Percentiles rank a stretch among this genome's conserved stretches.
Evolutionary conservation across 2,888 invertebrate species (phyloP).

Genomic region (Athrips mouffetella): DNA sequence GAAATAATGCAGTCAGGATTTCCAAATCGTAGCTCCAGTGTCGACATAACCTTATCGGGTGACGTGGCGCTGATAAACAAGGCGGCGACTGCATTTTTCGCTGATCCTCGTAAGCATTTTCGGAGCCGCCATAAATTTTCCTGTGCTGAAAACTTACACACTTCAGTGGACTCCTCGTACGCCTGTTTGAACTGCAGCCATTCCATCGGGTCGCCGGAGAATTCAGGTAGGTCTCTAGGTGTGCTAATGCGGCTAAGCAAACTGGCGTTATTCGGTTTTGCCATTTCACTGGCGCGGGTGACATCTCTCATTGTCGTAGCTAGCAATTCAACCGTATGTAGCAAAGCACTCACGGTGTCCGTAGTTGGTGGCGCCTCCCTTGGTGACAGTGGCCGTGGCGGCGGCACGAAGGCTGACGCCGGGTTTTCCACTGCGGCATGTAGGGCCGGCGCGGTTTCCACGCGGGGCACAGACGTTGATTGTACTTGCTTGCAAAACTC

Average conservation of each 20-base stretch:
- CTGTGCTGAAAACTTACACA: constrained; percentile 20
- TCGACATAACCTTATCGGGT: constrained; percentile 16
- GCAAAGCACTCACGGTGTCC: background rate
- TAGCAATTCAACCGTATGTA: background rate
- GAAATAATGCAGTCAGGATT: background rate
- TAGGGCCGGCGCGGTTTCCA: background rate
- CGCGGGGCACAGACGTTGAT: too few species aligned
- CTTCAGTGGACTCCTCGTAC: constrained; percentile 19
- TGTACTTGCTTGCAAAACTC: too few species aligned
- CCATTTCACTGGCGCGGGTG: background rate
- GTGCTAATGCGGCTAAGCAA: constrained; percentile 3
- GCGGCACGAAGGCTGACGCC: too few species aligned
- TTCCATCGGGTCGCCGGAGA: constrained; percentile 22
- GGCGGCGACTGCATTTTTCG: constrained; percentile 22
- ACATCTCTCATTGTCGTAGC: background rate
- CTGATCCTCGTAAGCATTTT: constrained; percentile 21
- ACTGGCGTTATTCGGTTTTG: background rate
- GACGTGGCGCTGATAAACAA: constrained; percentile 20
- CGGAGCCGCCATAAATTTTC: constrained; percentile 24
- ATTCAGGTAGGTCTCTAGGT: constrained; percentile 10
- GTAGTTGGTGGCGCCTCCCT: too few species aligned
- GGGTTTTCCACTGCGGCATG: background rate
- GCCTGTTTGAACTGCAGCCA: constrained; percentile 22
- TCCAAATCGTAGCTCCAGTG: constrained; percentile 13
- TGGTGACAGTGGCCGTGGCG: too few species aligned